Evolutionary conservation across 2,113 vertebrate genomes (phyloP).

Genomic region (Athene noctua): DNA sequence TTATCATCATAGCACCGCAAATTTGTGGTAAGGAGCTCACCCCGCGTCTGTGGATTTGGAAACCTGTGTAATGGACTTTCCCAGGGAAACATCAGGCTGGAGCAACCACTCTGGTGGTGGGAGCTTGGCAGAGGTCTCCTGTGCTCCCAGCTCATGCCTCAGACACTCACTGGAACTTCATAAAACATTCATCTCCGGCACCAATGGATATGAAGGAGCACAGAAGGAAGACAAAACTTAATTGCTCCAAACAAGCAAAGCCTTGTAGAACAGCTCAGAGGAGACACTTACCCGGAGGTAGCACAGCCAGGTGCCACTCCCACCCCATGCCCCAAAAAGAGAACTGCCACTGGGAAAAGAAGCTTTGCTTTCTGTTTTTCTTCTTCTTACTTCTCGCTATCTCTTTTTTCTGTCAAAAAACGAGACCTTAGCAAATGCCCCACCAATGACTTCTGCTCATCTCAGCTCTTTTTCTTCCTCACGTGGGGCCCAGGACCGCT

Average conservation of each 20-base stretch:
- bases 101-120: neutral
- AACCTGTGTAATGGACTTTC: neutral
- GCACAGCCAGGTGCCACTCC: neutral
- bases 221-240: neutral
- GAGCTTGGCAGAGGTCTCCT: neutral
- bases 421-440: neutral
- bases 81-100: neutral
- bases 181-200: accelerated
- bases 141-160: neutral
- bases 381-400: neutral
- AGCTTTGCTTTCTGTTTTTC: neutral
- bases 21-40: neutral
- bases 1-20: neutral
- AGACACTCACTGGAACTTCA: neutral
- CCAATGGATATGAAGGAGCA: neutral
- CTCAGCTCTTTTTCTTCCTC: conserved; percentile 18
- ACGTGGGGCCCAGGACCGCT: accelerated
- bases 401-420: neutral
- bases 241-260: neutral
- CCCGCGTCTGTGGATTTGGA: accelerated
- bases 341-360: conserved; percentile 25
- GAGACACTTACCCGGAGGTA: neutral
- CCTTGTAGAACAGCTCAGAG: neutral
- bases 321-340: neutral
- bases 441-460: neutral